Evolutionary conservation across 92 coral and sea anemone species (phyloP), one percentile per base, ranked within the genome.

Genomic region (Micromussa lordhowensis): DNA sequence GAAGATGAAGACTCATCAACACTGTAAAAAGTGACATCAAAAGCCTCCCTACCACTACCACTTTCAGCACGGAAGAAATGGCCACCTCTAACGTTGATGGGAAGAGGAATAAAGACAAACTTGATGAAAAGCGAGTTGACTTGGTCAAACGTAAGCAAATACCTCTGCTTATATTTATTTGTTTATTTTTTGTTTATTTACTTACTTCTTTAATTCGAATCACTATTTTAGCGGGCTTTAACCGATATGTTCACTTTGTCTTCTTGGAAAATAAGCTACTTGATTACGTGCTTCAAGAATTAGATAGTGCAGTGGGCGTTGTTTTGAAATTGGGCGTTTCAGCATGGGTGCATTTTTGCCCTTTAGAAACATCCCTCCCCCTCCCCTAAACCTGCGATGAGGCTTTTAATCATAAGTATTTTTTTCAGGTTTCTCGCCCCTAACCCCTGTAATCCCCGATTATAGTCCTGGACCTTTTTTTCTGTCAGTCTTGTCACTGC

Each of bases 41-140:
- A n/a, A n/a, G n/a, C n/a, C n/a, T n/a, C n/a, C n/a, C n/a, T n/a
- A n/a, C n/a, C n/a, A n/a, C n/a, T n/a, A n/a, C n/a, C n/a, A n/a
- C 32, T 74, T 74, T 74, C 24, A 74, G 24, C 78, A 74, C 78
- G 51, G n/a, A 74, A 74, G 78, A 74, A 74, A 74, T 74, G 78
- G 78, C 78, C 78, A 74, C 78, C 78, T 74, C 78, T 53, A 74
- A 74, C 78, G 40, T 74, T 49, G 78, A 74, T 74, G 78, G 78
- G 78, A 74, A 74, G 78, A 74, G 78, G 78, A 74, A 38, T 74
- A 74, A 74, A 74, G 78, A 35, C n/a, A 74, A 74, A 74, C 78
- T 74, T 74, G 78, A 36, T 5, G 40, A 36, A 36, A 36, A 36
- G 40, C 40, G 30, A 26, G 34, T 72, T 72, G 30, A 21, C 32